Evolutionary conservation across 2,888 invertebrate genomes (phyloP), one percentile per base, ranked within the genome.

Genomic region (Xanthia icteritia): DNA sequence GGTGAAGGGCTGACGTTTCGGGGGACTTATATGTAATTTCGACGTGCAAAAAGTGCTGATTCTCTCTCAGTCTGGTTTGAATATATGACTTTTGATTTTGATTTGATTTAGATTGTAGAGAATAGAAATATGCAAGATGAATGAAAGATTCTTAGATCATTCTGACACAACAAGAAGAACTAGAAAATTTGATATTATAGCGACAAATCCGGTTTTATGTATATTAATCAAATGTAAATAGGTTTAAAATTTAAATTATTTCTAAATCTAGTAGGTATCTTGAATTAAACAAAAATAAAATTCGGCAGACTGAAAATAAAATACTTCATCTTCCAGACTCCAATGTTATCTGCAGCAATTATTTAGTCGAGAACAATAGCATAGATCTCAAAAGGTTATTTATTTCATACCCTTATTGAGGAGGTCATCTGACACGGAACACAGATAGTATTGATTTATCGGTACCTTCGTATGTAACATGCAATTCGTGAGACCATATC

Each of bases 401-500:
- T 74, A 74, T 61, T 73, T 65, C 42, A 68, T 83, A 67, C 73
- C 48, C 63, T 36, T 79, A 79, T 74, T 72, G 73, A 72, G 48
- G 71, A 86, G 77, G 84, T 81, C 77, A 86, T 80, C 73, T 73
- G 45, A 76, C 42, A 60, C 75, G 71, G 73, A 74, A 77, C 73
- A 72, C 20, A 74, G 76, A 86, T 83, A 80, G 66, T 69, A 73
- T 80, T 85, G 76, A 87, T 84, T 85, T 85, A 84, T 77, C 74
- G 77, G 66, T 77, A 81, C 76, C 82, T 76, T 77, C 77, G 79
- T 78, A 72, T 83, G 79, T 79, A 85, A 86, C 84, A 82, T 85
- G 77, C 82, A 83, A 82, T 82, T 89, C 89, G 89, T 89, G 88
- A 85, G 81, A 79, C 77, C 76, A 69, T 85, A 84, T 81, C 75